Base-by-base conservation (phyloP, 2,113 vertebrate genomes). In the Odocoileus hemionus region DNA sequence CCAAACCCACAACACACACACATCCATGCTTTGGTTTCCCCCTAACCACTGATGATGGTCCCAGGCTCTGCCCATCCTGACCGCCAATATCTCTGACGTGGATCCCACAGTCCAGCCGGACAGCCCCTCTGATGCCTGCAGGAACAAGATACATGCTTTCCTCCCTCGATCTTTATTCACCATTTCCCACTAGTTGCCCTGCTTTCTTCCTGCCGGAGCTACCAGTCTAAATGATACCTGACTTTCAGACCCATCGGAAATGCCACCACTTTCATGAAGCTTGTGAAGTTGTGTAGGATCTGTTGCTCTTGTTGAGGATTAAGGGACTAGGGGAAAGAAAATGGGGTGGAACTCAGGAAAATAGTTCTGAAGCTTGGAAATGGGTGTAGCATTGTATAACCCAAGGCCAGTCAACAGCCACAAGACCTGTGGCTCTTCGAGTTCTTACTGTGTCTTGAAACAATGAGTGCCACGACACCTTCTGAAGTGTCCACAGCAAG, bases 1-100 rank as follows among this genome's bases (percentile, higher is more conserved):
- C 7, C 28, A 74, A 10, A 7, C 52, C 1, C 7, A 3, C 26
- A 1, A 8, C 3, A 54, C 12, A n/a, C 9, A 64, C 36, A 60
- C 17, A 70, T 15, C 52, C n/a, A 36, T 30, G 25, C 10, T 7
- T 67, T 91, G 11, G n/a, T 33, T 70, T 74, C 21, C 64, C 39
- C 10, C n/a, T 52, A 85, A 36, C n/a, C 23, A 50, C 16, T 39
- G 15, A 21, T 45, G 19, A 85, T 9, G 12, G 23, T 58, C 15
- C 15, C 52, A 76, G 39, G 57, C 47, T 79, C 39, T 58, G 13
- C 80, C 47, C 14, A 19, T 61, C 17, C 10, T 54, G 33, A 60
- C 19, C 2, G 2, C 86, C 89, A 70, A 43, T 21, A 55, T 58
- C 17, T 91, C 52, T 55, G 90, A 19, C 21, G 3, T 60, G 50